Evolutionary conservation across 2,888 invertebrate species (phyloP).

Genomic region (Dicyrtoma fusca): DNA sequence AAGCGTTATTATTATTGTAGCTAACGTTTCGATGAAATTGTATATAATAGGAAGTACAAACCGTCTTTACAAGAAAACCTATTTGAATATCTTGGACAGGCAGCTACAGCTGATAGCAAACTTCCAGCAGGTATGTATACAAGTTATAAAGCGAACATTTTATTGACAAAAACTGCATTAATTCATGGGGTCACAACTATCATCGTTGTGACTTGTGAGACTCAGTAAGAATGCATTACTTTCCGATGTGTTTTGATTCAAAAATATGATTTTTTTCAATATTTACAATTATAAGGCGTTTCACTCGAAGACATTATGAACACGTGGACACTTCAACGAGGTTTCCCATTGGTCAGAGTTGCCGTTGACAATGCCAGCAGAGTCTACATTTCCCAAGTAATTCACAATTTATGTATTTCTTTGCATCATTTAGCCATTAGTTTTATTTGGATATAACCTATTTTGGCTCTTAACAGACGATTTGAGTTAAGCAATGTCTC

Average conservation of each 20-base stretch:
- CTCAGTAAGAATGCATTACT: neutral
- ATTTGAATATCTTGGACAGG: slow-evolving; percentile 37
- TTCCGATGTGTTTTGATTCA: neutral
- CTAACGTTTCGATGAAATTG: too few relatives aligned
- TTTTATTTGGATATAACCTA: too few relatives aligned
- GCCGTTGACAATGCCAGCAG: slow-evolving; percentile 30
- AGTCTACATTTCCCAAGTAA: slow-evolving; percentile 50
- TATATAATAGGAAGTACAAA: slow-evolving; percentile 44
- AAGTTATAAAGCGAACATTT: too few relatives aligned
- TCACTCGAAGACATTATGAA: slow-evolving; percentile 53
- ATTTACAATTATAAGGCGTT: neutral
- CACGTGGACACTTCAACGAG: slow-evolving; percentile 53
- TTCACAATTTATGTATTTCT: too few relatives aligned
- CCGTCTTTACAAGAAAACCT: slow-evolving; percentile 50
- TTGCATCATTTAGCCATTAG: too few relatives aligned
- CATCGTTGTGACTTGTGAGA: too few relatives aligned
- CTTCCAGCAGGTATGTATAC: slow-evolving; percentile 38
- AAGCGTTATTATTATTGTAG: too few relatives aligned
- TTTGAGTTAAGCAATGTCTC: slow-evolving; percentile 4
- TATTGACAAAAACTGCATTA: neutral
- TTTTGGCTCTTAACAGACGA: neutral
- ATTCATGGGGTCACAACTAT: neutral
- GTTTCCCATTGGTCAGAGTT: slow-evolving; percentile 52
- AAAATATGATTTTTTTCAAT: neutral
- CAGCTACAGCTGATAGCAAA: slow-evolving; percentile 29